A percentile compares a stretch with the other conserved stretches of the same genome.
Conservation (phyloP, 1,140 invertebrate genomes). For the Procambarus clarkii region DNA sequence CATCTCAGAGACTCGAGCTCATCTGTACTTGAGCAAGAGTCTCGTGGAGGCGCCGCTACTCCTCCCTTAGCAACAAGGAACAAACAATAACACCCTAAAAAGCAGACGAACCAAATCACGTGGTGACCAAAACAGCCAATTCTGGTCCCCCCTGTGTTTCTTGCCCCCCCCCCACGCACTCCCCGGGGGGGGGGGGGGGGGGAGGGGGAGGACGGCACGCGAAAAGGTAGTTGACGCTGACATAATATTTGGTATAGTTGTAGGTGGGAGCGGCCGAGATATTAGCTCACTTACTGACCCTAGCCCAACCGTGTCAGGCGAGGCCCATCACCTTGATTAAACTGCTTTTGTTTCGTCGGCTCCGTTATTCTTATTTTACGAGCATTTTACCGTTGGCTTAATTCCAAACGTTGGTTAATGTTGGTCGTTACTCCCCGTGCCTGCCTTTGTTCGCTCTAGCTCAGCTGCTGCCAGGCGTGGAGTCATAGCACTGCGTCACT, state of each 20-base stretch:
- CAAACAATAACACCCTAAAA: background rate
- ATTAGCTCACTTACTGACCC: background rate
- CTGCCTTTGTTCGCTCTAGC: background rate
- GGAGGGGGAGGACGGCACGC: background rate
- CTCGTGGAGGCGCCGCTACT: too few relatives aligned
- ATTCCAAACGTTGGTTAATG: background rate
- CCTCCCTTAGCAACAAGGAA: too few relatives aligned
- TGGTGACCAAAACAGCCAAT: background rate
- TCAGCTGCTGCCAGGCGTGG: background rate
- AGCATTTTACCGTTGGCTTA: background rate
- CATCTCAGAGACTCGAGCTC: too few relatives aligned
- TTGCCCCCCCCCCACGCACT: background rate
- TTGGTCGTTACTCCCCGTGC: background rate
- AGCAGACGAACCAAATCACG: background rate
- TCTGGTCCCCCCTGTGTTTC: background rate
- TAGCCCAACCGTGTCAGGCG: background rate
- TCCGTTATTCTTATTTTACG: conserved; percentile 1
- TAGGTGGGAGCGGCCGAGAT: background rate
- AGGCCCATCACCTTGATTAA: conserved; percentile 1
- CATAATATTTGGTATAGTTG: background rate
- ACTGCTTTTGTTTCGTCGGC: background rate
- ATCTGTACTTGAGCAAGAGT: too few relatives aligned
- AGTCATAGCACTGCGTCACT: background rate
- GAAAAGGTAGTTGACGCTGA: background rate
- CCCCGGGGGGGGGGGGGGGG: too few relatives aligned